Percentiles rank a stretch among this genome's conserved stretches.
phyloP scores from a whole-genome alignment of 2,797 vertebrate genomes.

The Diglossa cyanea region DNA sequence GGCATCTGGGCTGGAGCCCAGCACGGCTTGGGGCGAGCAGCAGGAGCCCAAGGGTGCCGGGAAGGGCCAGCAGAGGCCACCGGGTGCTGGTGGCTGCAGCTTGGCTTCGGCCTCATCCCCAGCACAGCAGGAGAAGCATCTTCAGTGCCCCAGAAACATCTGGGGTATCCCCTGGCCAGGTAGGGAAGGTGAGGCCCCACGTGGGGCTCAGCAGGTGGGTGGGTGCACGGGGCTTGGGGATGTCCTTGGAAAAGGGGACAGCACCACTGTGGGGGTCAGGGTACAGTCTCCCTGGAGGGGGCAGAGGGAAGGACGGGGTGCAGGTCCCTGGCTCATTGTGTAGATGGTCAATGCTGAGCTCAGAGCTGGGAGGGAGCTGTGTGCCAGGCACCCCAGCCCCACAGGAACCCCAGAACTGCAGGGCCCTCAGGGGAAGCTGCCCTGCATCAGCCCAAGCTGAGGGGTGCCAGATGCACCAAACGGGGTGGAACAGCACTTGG shows the following conservation, averaged over 20 bases:
- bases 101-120: neutral
- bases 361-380: neutral
- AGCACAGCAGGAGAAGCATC: neutral
- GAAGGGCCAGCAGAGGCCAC: neutral
- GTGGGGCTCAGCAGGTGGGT: neutral
- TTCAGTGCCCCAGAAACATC: neutral
- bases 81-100: neutral
- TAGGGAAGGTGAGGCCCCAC: neutral
- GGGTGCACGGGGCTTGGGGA: neutral
- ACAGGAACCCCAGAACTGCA: accelerated
- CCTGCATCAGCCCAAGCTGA: accelerated
- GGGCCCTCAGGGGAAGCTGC: neutral
- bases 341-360: accelerated
- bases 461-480: neutral
- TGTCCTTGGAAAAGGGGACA: neutral
- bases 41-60: neutral
- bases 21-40: neutral
- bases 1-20: slow-evolving; percentile 51
- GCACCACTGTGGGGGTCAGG: neutral
- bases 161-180: neutral
- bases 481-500: accelerated
- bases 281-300: accelerated
- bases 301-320: accelerated
- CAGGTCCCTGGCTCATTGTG: accelerated
- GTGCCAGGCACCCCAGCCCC: neutral